phyloP scores from a whole-genome alignment of 1,140 invertebrate genomes.

The Tetramorium parvispinum region DNA sequence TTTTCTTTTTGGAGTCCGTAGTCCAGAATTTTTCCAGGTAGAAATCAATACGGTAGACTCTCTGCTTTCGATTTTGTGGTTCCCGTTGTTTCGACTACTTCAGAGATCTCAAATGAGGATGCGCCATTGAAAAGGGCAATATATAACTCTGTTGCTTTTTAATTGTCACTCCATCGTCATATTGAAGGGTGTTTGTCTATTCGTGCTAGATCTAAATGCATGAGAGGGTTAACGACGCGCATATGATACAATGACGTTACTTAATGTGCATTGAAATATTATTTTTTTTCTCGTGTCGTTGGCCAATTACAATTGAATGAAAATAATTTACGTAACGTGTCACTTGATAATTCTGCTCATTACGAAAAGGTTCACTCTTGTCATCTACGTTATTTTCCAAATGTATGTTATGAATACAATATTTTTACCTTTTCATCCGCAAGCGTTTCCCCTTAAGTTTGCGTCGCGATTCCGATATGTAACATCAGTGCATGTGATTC shows the following conservation, averaged over 20 bases:
- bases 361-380: not conserved
- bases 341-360: not conserved
- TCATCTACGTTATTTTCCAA: not conserved
- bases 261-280: not conserved
- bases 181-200: not conserved
- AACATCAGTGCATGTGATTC: constrained; percentile 14
- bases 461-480: not conserved
- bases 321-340: not conserved
- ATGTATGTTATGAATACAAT: not conserved
- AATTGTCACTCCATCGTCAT: not conserved
- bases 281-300: not conserved
- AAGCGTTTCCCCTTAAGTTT: constrained; percentile 16
- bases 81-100: not conserved
- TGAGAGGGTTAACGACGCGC: constrained; percentile 19
- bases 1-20: not conserved
- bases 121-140: not conserved
- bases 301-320: not conserved
- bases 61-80: not conserved
- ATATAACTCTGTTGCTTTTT: not conserved
- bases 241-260: not conserved
- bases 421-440: not conserved
- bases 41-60: not conserved
- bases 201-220: not conserved
- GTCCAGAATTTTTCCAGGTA: not conserved
- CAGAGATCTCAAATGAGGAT: constrained; percentile 1